Base-by-base conservation (phyloP, 30 jellyfish, hydroid and myxozoan genomes). In the Cassiopea andromeda region DNA sequence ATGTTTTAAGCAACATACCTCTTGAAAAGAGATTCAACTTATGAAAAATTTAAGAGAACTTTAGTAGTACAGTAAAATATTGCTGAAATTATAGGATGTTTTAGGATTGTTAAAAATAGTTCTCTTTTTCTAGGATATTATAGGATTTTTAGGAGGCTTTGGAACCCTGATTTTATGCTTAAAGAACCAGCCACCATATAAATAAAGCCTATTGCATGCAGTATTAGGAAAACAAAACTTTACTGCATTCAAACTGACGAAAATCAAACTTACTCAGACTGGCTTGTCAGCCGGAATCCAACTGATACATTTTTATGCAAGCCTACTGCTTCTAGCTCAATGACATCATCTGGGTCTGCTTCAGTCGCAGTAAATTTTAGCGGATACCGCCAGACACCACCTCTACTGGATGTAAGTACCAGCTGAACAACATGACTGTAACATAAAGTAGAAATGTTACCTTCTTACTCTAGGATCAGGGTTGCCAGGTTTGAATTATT, bases 331-430 rank as follows among this genome's bases (percentile, higher is more conserved):
- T 90, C 93, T 16, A 95, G 83, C 50, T 78, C 85, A 68, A 95
- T 95, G 91, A 90, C 97, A 85, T 95, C 99, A 86, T 94, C 99
- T 46, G 97, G 94, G 8, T 44, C 80, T 44, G 99, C 97, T 76
- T 90, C 97, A 48, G 93, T 57, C 9, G 99, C 93, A 61, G 73
- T 19, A 74, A 94, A 94, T 18, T 81, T 80, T 14, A 94, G 67
- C n/a, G 99, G 99, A 73, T 46, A 94, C 59, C 92, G 89, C 99
- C 99, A 94, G 2, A 91, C 88, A 12, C 98, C 99, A 13, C 99
- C 98, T 13, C 77, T 50, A 16, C 94, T 73, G 18, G 99, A 84
- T 8, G 97, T 87, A 27, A 94, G n/a, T n/a, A 66, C 54, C 91
- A 94, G 60, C 19, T 85, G 93, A 6, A 90, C 98, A 46, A 90